phyloP scores from a whole-genome alignment of 2,797 vertebrate species.

The Micrastur ruficollis region DNA sequence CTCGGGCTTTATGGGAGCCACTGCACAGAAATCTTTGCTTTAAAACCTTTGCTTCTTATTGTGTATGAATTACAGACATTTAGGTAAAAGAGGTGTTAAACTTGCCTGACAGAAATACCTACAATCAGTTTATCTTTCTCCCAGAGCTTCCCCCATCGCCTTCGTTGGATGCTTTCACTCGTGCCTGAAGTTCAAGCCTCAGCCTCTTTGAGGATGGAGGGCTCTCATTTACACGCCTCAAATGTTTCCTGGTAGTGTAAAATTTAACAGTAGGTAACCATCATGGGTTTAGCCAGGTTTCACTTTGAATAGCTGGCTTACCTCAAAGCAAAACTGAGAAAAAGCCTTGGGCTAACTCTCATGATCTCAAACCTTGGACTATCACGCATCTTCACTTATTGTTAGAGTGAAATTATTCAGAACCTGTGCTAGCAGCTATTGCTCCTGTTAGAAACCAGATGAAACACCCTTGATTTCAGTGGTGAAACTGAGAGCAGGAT shows the following conservation, averaged over 20 bases:
- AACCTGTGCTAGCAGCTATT: not conserved
- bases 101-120: not conserved
- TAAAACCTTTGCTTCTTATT: not conserved
- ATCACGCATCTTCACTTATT: not conserved
- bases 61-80: not conserved
- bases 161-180: not conserved
- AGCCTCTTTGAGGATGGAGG: not conserved
- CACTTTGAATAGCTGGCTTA: not conserved
- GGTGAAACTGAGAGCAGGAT: not conserved
- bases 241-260: not conserved
- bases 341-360: not conserved
- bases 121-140: not conserved
- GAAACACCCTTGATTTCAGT: not conserved
- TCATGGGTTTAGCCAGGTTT: slow-evolving; percentile 40
- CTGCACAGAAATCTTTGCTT: not conserved
- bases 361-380: not conserved
- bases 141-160: not conserved
- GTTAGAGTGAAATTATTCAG: not conserved
- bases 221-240: not conserved
- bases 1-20: not conserved
- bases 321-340: slow-evolving; percentile 53
- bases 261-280: not conserved
- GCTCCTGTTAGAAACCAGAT: not conserved
- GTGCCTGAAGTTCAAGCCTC: not conserved
- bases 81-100: not conserved